Conservation (phyloP, 2,113 vertebrate genomes). For the Hydropotes inermis region DNA sequence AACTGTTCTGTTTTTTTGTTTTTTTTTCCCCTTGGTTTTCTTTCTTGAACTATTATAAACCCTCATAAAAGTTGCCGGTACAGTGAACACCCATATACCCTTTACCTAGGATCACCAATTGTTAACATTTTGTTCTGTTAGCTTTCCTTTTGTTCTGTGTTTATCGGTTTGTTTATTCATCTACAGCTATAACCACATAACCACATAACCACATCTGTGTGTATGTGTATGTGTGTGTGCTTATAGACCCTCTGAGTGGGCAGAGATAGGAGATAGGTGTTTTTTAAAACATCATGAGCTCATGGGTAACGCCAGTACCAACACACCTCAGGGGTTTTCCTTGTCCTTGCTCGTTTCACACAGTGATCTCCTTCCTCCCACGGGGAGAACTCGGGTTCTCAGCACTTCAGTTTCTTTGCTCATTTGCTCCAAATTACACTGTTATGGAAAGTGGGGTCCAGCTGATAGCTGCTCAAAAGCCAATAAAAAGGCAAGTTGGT, state of each 20-base stretch:
- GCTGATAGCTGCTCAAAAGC: background rate
- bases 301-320: background rate
- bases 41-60: background rate
- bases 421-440: background rate
- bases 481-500: background rate
- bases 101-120: background rate
- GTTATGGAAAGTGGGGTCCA: background rate
- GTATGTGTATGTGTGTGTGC: accelerated
- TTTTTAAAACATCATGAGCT: background rate
- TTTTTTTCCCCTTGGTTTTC: background rate
- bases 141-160: background rate
- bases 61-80: background rate
- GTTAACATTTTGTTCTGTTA: background rate
- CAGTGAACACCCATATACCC: background rate
- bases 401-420: background rate
- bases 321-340: background rate
- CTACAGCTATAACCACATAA: background rate
- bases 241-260: background rate
- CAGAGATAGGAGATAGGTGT: background rate
- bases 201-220: background rate
- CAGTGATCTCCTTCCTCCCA: background rate
- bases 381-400: background rate
- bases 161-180: background rate
- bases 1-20: background rate
- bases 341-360: background rate